Conservation (phyloP, 64 coral and sea anemone species). For the Montipora efflorescens region DNA sequence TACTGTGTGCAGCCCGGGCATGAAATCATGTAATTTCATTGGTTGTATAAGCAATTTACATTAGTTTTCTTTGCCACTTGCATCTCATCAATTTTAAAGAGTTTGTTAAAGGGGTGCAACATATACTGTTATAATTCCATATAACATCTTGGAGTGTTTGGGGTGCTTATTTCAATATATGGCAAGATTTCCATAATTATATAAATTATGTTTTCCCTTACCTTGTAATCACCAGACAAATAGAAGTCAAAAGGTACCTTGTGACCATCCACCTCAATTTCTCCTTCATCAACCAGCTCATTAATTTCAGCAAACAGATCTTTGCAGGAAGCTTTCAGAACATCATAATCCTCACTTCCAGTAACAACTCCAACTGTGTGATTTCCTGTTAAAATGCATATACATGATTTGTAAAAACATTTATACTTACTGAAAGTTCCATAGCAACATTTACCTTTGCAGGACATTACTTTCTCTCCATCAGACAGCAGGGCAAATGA, state of each 20-base stretch:
- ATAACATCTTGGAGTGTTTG: no score
- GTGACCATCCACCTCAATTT: slow-evolving; percentile 17
- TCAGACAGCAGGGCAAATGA: slow-evolving; percentile 58
- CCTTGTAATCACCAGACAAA: slow-evolving; percentile 62
- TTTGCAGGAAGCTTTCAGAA: not conserved
- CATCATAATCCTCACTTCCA: not conserved
- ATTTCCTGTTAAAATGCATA: slow-evolving; percentile 17
- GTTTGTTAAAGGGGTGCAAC: no score
- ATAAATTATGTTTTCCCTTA: not conserved
- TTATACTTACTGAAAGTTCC: not conserved
- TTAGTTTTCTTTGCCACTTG: slow-evolving; percentile 19
- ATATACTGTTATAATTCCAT: no score
- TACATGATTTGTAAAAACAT: not conserved
- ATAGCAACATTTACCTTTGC: not conserved
- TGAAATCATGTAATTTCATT: not conserved
- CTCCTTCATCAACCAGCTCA: not conserved
- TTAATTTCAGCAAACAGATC: slow-evolving; percentile 37
- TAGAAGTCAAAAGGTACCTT: slow-evolving; percentile 17
- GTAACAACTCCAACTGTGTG: slow-evolving; percentile 39
- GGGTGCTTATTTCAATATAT: no score
- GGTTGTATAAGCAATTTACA: not conserved
- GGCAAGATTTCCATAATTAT: not conserved
- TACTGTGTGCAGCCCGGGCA: slow-evolving; percentile 22
- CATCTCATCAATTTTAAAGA: slow-evolving; percentile 9
- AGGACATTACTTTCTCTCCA: slow-evolving; percentile 61